These are phyloP conservation scores for Otolemur garnettii DNA, from an alignment of 2,113 vertebrate genomes.

Conservation along the genomic window DNA sequence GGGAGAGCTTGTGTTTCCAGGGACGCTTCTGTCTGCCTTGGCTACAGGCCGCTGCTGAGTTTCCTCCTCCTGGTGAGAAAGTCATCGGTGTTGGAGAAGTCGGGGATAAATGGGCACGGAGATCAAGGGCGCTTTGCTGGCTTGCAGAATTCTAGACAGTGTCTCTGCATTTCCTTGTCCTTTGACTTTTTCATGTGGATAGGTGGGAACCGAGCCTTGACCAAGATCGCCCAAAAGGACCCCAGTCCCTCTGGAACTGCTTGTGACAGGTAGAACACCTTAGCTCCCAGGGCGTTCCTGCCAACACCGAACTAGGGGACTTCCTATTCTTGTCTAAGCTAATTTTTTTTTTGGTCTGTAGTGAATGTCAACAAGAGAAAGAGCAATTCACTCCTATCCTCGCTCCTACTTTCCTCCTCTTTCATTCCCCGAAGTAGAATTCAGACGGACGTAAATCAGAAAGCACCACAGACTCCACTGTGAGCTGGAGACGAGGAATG, in stretches of 20 bases:
- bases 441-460: not conserved
- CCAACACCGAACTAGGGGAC: not conserved
- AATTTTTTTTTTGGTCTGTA: not conserved
- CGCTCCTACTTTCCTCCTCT: not conserved
- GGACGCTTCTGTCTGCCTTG: not conserved
- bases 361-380: not conserved
- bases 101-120: accelerated
- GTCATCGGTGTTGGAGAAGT: accelerated
- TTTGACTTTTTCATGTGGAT: not conserved
- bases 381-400: not conserved
- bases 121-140: not conserved
- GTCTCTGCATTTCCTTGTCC: not conserved
- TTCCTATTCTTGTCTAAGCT: not conserved
- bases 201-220: not conserved
- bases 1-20: not conserved
- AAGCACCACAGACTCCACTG: not conserved
- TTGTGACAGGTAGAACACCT: not conserved
- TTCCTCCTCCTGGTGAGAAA: not conserved
- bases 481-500: not conserved
- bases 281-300: not conserved
- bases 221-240: not conserved
- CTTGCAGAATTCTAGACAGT: not conserved
- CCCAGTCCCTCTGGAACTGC: not conserved
- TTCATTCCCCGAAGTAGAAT: not conserved
- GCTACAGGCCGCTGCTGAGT: not conserved